A percentile compares a stretch with the other conserved stretches of the same genome.
phyloP scores from a whole-genome alignment of 2,888 invertebrate genomes.

The Acanthacorydalis orientalis region DNA sequence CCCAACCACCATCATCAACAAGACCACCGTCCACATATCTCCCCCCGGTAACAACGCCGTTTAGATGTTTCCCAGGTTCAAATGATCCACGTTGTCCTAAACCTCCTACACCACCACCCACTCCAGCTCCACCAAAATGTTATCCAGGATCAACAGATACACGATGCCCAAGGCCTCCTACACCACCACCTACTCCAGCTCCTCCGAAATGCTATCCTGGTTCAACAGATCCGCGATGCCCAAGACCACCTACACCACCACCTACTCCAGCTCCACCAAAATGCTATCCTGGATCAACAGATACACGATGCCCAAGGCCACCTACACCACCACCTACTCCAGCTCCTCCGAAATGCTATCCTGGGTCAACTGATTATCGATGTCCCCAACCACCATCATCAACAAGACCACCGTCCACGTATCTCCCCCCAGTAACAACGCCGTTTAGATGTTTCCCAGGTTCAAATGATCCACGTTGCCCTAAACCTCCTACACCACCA shows the following conservation, averaged over 20 bases:
- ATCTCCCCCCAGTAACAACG: conserved; percentile 10
- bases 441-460: conserved; percentile 19
- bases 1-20: conserved; percentile 6
- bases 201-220: conserved; percentile 18
- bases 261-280: conserved; percentile 10
- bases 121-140: conserved; percentile 14
- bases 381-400: conserved; percentile 16
- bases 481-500: conserved; percentile 14
- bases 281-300: conserved; percentile 24
- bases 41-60: conserved; percentile 12
- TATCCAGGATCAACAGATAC: conserved; percentile 25
- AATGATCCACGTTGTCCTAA: conserved; percentile 19
- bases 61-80: conserved; percentile 21
- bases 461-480: conserved; percentile 14
- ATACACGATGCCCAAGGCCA: conserved; percentile 24
- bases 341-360: conserved; percentile 17
- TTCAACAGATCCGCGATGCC: conserved; percentile 14
- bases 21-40: conserved; percentile 13
- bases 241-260: conserved; percentile 14
- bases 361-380: conserved; percentile 15
- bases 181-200: conserved; percentile 14
- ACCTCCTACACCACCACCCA: conserved; percentile 12
- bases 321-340: too few species aligned
- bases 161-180: conserved; percentile 22
- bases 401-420: too few species aligned